Conservation (phyloP, 2,113 vertebrate genomes). For the Myiozetetes cayanensis region DNA sequence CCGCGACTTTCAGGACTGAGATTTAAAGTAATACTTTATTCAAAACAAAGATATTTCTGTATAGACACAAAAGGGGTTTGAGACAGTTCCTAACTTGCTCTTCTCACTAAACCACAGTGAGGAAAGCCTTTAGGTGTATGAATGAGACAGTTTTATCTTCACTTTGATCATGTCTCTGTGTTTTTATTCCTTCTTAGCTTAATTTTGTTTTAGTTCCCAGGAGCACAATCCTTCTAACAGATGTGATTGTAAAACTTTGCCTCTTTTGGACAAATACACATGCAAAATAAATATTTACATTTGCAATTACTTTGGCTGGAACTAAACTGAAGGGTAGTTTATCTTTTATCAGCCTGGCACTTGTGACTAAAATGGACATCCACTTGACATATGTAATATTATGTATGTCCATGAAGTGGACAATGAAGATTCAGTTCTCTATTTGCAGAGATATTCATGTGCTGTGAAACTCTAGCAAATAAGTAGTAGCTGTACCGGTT, state of each 20-base stretch:
- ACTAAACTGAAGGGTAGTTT: neutral
- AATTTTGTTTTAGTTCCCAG: neutral
- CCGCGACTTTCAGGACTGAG: neutral
- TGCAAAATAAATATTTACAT: neutral
- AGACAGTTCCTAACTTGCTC: neutral
- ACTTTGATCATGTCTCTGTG: neutral
- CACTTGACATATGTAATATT: neutral
- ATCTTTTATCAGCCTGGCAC: neutral
- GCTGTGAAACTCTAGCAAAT: neutral
- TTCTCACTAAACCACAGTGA: neutral
- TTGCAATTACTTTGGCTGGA: neutral
- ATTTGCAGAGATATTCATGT: neutral
- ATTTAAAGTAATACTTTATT: neutral
- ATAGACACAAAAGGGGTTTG: accelerated
- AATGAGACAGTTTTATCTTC: neutral
- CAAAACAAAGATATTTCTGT: neutral
- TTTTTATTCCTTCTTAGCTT: neutral
- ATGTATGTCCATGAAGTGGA: neutral
- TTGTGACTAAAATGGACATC: neutral
- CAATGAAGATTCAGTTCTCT: neutral
- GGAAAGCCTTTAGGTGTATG: neutral
- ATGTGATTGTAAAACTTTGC: neutral
- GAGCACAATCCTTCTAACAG: neutral
- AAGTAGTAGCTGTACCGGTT: neutral
- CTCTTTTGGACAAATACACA: neutral